Percentiles rank a stretch among this genome's conserved stretches.
Conservation (phyloP, 2,797 vertebrate genomes). For the Anguilla megastoma region DNA sequence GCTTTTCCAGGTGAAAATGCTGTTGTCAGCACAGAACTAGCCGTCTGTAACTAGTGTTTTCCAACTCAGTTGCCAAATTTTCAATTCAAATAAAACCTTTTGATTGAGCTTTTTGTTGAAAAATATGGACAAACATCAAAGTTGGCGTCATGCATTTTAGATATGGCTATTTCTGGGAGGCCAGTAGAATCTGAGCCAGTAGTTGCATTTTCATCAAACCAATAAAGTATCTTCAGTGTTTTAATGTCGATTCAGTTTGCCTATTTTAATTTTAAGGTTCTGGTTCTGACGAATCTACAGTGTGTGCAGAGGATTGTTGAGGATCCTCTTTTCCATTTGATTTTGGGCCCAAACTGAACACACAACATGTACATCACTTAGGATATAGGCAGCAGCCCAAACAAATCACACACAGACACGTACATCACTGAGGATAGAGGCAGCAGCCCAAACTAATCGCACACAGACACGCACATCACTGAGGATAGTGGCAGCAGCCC, state of each 20-base stretch:
- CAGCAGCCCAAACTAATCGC: too few relatives aligned
- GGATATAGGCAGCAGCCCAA: slow-evolving; percentile 73
- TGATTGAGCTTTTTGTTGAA: not conserved
- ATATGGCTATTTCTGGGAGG: not conserved
- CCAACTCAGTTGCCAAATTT: not conserved
- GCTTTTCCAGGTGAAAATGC: not conserved
- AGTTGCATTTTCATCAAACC: not conserved
- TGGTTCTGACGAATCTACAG: not conserved
- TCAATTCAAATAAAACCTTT: not conserved
- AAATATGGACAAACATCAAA: not conserved
- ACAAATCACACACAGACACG: too few relatives aligned
- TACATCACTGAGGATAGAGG: too few relatives aligned
- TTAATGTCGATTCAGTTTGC: not conserved
- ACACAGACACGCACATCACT: too few relatives aligned
- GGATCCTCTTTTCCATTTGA: not conserved
- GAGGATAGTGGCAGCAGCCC: too few relatives aligned
- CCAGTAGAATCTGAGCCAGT: not conserved
- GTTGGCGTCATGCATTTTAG: not conserved
- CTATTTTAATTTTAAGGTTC: not conserved
- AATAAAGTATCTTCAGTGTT: not conserved
- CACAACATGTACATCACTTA: slow-evolving; percentile 86
- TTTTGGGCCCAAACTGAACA: not conserved
- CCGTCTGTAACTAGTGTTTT: not conserved
- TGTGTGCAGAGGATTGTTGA: not conserved
- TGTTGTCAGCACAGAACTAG: not conserved